Base-by-base conservation (phyloP, 2,797 vertebrate species). In the Rhadinocentrus ornatus region DNA sequence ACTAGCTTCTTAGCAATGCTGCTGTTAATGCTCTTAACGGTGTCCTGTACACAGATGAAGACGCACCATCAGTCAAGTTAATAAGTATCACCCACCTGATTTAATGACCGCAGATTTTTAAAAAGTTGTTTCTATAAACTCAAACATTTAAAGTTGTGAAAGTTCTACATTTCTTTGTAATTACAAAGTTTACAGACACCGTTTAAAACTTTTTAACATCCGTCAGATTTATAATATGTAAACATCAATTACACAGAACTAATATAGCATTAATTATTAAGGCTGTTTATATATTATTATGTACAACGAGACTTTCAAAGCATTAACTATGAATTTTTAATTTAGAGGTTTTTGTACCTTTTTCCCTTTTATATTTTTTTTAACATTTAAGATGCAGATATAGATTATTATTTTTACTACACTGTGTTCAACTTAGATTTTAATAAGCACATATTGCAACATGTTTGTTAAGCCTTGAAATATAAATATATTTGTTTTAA, bases 1-100 rank as follows among this genome's bases (percentile, higher is more conserved):
- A 75, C 60, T 79, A 86, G 76, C 75, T 34, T 53, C 66, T 74
- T 91, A 87, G 78, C 86, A 46, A 50, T 13, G 56, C 6, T 76
- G 48, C 44, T 76, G 10, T 62, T 76, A 0, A 11, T 59, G 18
- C 26, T 26, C 27, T 39, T 18, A 66, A 26, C 34, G 13, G 68
- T 35, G 61, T 59, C 15, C 10, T 55, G 4, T 54, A 50, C 26
- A 22, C 0, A 8, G 7, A 11, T 29, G n/a, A 6, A 60, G 10
- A 22, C 6, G 2, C 0, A 6, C 16, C 3, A 32, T 15, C 4
- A 26, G 13, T 4, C 1, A 46, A 55, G 20, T 60, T 59, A n/a
- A 37, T 32, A 1, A 3, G 6, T 27, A 0, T 5, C 0, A 41
- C 5, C 2, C 0, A 2, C 34, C 4, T 35, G 34, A 35, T 48